Base-by-base conservation (phyloP, 2,113 vertebrate species). In the Pelecanoides urinatrix region DNA sequence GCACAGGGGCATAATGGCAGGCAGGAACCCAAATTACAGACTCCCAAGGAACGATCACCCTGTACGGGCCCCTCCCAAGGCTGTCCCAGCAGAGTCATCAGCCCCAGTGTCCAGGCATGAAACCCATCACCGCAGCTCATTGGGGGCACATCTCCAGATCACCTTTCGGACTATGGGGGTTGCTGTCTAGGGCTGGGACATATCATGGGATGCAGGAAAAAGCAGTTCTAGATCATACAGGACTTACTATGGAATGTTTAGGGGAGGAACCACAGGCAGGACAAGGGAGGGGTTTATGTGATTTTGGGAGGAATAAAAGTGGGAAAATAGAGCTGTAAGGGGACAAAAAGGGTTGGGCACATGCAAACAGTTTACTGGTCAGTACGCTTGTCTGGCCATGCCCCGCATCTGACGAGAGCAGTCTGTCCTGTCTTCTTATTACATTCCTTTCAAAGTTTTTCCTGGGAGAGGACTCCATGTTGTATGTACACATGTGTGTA, bases 171-270 rank as follows among this genome's bases (percentile, higher is more conserved):
- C n/a, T 79, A n/a, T 16, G 15, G 3, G 6, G 2, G 0, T 42
- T 58, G 3, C n/a, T 91, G 8, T 5, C 15, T 65, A n/a, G 1
- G 7, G 2, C 3, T 58, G 52, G 4, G 18, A 27, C 8, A 16
- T n/a, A 26, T 40, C 59, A 9, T 5, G 22, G 21, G 4, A 62
- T 58, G 14, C 9, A 49, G 30, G 7, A 66, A 66, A 71, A 88
- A 59, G 0, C 1, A 27, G 17, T 53, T 82, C 8, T 63, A 20
- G 4, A 9, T 62, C 3, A 27, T 53, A 47, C 3, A 42, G 6
- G 19, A 29, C 9, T 9, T 76, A 7, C 22, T 32, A 19, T 17
- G 22, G 1, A 0, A 55, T 18, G 9, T 40, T 75, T 25, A 62
- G 19, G 7, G 32, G 8, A 55, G 10, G 16, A 72, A 63, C 4